phyloP scores from a whole-genome alignment of 2,797 vertebrate species.

The Gobio occitaniae region DNA sequence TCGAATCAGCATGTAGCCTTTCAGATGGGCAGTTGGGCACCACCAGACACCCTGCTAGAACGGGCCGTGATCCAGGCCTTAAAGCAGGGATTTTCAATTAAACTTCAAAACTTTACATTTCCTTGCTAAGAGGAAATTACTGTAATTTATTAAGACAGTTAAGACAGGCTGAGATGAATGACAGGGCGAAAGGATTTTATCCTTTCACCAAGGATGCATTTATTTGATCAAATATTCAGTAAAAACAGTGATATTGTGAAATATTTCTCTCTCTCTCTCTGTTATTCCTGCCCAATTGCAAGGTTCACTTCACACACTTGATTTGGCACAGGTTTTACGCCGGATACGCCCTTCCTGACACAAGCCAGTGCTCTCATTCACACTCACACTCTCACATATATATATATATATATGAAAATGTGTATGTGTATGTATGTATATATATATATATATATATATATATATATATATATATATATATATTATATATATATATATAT shows the following conservation, averaged over 20 bases:
- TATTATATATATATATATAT: too few relatives aligned
- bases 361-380: too few relatives aligned
- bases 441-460: too few relatives aligned
- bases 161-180: not conserved
- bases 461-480: too few relatives aligned
- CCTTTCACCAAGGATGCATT: not conserved
- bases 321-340: too few relatives aligned
- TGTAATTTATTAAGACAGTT: too few relatives aligned
- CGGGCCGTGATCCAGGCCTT: not conserved
- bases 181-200: not conserved
- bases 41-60: not conserved
- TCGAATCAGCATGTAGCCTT: constrained; percentile 10
- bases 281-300: too few relatives aligned
- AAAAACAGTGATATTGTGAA: not conserved
- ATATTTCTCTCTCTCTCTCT: not conserved
- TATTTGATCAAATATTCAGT: not conserved
- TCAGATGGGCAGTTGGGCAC: constrained; percentile 22
- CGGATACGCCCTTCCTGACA: too few relatives aligned
- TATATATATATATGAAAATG: too few relatives aligned
- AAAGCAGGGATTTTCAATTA: not conserved
- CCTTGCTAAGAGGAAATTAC: not conserved
- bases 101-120: not conserved
- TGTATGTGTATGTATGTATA: too few relatives aligned
- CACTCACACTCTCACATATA: too few relatives aligned
- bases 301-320: too few relatives aligned